phyloP scores from a whole-genome alignment of 2,113 vertebrate genomes.

The Psilopogon haemacephalus region DNA sequence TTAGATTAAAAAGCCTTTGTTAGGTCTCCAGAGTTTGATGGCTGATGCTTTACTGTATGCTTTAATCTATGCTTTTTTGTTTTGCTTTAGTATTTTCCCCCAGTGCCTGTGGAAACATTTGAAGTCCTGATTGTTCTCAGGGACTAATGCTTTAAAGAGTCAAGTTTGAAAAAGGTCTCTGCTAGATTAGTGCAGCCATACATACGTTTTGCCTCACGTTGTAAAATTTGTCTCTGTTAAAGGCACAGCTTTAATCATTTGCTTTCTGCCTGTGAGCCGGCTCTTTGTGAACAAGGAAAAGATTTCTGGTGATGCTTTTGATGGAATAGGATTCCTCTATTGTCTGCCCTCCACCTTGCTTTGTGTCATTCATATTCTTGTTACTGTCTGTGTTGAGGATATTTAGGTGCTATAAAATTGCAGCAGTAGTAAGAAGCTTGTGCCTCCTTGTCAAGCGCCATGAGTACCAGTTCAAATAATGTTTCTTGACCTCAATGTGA shows the following conservation, averaged over 20 bases:
- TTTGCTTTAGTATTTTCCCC: not conserved
- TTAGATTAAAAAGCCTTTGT: constrained; percentile 43
- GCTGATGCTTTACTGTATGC: not conserved
- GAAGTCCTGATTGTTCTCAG: not conserved
- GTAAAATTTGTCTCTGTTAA: not conserved
- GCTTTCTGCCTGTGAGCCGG: not conserved
- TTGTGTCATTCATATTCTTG: not conserved
- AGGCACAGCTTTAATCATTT: not conserved
- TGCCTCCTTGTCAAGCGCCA: not conserved
- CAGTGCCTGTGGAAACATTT: not conserved
- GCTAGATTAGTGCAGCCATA: not conserved
- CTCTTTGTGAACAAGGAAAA: not conserved
- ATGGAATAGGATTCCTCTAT: not conserved
- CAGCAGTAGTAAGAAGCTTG: not conserved
- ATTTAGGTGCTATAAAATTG: not conserved
- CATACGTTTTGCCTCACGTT: not conserved
- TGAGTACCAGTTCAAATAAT: not conserved
- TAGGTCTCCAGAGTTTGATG: constrained; percentile 36
- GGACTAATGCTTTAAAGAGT: not conserved
- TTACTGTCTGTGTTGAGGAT: not conserved
- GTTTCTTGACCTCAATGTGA: not conserved
- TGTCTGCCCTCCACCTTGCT: not conserved
- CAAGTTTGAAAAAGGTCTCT: not conserved
- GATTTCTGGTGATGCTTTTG: not conserved
- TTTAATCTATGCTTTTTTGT: constrained; percentile 12